phyloP scores from a whole-genome alignment of 2,113 vertebrate genomes.

The Xiphophorus maculatus region DNA sequence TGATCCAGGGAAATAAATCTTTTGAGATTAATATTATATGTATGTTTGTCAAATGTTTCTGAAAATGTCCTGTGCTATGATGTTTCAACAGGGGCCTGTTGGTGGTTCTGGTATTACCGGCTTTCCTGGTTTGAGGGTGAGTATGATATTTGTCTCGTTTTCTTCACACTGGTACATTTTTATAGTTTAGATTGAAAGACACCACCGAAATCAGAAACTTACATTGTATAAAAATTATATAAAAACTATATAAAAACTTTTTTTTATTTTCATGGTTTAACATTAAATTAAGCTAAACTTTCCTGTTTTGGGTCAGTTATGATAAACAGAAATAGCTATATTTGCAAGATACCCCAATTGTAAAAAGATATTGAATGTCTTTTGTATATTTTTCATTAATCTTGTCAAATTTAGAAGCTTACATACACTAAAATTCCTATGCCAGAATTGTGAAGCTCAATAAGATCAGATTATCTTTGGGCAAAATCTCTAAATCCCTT shows the following conservation, averaged over 20 bases:
- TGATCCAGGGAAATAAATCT: neutral
- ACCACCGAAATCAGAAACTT: neutral
- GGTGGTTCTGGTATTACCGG: conserved; percentile 89
- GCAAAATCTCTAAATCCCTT: too few species aligned
- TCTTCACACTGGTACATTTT: conserved; percentile 3
- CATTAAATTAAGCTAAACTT: neutral
- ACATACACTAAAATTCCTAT: too few species aligned
- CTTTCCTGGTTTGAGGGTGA: conserved; percentile 94
- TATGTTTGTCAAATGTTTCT: neutral
- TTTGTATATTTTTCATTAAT: too few species aligned
- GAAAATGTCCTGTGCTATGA: conserved; percentile 34
- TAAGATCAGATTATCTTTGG: too few species aligned
- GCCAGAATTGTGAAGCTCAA: too few species aligned
- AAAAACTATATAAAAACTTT: too few species aligned
- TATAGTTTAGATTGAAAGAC: neutral
- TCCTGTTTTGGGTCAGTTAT: neutral
- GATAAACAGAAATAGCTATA: neutral
- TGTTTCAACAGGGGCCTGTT: conserved; percentile 85
- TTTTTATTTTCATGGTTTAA: neutral
- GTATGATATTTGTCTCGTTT: conserved; percentile 59
- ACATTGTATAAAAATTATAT: too few species aligned
- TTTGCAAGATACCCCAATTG: neutral
- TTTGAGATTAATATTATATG: neutral
- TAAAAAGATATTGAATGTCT: neutral
- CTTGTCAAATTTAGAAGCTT: too few species aligned